phyloP scores from a whole-genome alignment of 2,797 vertebrate species.

The Chelon auratus region DNA sequence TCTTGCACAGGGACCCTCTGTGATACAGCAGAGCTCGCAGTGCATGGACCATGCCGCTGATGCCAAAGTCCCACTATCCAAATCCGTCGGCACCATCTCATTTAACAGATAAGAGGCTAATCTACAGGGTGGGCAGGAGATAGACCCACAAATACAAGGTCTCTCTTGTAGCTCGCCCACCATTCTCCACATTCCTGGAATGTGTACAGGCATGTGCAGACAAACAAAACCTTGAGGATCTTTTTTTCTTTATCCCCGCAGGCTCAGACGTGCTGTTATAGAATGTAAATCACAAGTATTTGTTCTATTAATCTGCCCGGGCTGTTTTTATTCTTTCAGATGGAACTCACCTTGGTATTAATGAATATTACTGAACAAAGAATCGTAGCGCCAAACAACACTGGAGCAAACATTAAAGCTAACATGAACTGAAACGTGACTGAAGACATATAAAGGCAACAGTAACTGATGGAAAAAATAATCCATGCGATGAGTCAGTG shows the following conservation, averaged over 20 bases:
- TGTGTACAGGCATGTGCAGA: constrained; percentile 76
- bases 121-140: constrained; percentile 78
- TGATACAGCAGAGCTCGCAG: constrained; percentile 67
- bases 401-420: constrained; percentile 24
- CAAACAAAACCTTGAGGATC: constrained; percentile 67
- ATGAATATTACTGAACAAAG: constrained; percentile 9
- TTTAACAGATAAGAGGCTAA: constrained; percentile 84
- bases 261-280: constrained; percentile 31
- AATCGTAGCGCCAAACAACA: constrained; percentile 17
- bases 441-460: constrained; percentile 20
- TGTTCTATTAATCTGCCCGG: constrained; percentile 43
- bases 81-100: constrained; percentile 82
- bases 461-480: constrained; percentile 14
- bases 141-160: constrained; percentile 76
- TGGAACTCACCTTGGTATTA: neutral
- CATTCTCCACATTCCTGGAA: constrained; percentile 80
- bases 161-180: constrained; percentile 72
- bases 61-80: constrained; percentile 80
- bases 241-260: constrained; percentile 42
- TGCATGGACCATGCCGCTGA: constrained; percentile 49
- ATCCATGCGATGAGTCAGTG: constrained; percentile 5
- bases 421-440: neutral
- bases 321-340: constrained; percentile 28
- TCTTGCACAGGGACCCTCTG: constrained; percentile 66
- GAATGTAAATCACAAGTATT: constrained; percentile 55